Base-by-base conservation (phyloP, 64 coral and sea anemone species). In the Orbicella faveolata region DNA sequence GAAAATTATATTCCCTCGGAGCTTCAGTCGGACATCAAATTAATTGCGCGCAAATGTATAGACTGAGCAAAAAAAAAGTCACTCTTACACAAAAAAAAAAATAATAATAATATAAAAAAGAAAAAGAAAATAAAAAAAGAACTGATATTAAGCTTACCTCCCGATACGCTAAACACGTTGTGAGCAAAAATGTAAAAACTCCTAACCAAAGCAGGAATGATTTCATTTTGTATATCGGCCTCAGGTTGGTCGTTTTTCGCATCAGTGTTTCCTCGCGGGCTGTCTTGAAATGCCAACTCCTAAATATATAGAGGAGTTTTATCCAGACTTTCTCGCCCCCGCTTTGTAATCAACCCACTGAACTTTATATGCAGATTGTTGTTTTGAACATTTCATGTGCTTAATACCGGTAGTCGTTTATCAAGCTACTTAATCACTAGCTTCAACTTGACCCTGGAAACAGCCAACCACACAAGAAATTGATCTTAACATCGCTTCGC, bases 341-440 rank as follows among this genome's bases (percentile, higher is more conserved):
- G 67, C 67, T 70, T 23, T 23, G 67, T 70, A 23, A 70, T 25
- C 67, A 70, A 70, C 10, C 67, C 67, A 33, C 25, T 26, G 67
- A 70, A 70, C 25, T 23, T 70, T 8, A 10, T 41, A 21, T 23
- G 17, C 20, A 36, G 35, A 48, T 36, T 48, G 39, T 44, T 59
- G 37, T 78, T 52, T 78, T 78, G 15, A 44, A 19, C 75, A 9
- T 39, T n/a, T 52, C 51, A 34, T 53, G 1, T 20, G 30, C 30
- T 36, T 34, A 63, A 82, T 4, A 20, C 78, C 78, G 78, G 78
- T 82, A 18, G 59, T 34, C 61, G 59, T 82, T 35, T 82, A 82
- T 82, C 55, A 82, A 52, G 23, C 67, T 4, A 26, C 4, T n/a
- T 70, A 70, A 70, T 70, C 67, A 25, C 67, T 11, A 10, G 21